Percentiles rank a stretch among this genome's conserved stretches.
phyloP scores from a whole-genome alignment of 2,888 invertebrate species.

The Volucella inflata region DNA sequence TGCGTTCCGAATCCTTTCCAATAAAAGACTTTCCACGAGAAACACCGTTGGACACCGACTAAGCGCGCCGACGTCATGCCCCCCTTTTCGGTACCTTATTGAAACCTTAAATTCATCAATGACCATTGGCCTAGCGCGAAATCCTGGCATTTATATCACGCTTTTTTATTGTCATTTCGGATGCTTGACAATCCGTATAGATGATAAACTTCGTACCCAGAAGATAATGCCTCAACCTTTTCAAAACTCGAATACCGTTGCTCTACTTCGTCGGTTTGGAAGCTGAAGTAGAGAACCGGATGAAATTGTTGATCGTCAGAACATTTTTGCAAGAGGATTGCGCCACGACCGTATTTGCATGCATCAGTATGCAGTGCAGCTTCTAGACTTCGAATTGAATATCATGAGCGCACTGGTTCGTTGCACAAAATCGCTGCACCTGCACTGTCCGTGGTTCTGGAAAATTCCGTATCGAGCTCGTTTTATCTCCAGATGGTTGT shows the following conservation, averaged over 20 bases:
- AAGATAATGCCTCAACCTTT: slow-evolving; percentile 76
- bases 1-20: slow-evolving; percentile 7
- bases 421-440: no score
- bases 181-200: slow-evolving; percentile 69
- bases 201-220: slow-evolving; percentile 65
- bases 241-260: slow-evolving; percentile 47
- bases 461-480: no score
- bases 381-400: no score
- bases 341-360: no score
- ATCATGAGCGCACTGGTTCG: no score
- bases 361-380: no score
- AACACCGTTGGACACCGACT: slow-evolving; percentile 60
- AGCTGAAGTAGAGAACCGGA: slow-evolving; percentile 1
- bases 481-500: no score
- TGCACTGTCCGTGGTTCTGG: no score
- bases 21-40: background rate
- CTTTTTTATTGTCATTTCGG: slow-evolving; percentile 53
- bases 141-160: slow-evolving; percentile 59
- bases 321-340: no score
- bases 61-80: slow-evolving; percentile 73
- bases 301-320: no score
- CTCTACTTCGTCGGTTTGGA: slow-evolving; percentile 21
- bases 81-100: slow-evolving; percentile 71
- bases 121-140: slow-evolving; percentile 72
- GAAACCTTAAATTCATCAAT: slow-evolving; percentile 71